A percentile compares a stretch with the other conserved stretches of the same genome.
Conservation (phyloP, 1,140 invertebrate species). For the Telenomus remus region DNA sequence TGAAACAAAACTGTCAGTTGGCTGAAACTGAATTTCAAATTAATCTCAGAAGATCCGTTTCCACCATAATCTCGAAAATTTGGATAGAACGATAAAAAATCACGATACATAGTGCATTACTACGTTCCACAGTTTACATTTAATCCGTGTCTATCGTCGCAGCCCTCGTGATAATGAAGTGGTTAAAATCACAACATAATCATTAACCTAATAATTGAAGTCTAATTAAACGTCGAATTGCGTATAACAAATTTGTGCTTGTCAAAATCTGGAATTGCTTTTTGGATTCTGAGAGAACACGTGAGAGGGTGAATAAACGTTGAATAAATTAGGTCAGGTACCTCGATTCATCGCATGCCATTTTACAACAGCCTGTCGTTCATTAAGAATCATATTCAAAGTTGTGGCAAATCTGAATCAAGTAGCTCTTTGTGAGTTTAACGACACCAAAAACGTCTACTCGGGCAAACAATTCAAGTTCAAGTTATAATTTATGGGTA, state of each 20-base stretch:
- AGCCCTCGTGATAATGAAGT: slow-evolving; percentile 27
- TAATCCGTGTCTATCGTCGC: slow-evolving; percentile 31
- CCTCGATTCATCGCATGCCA: slow-evolving; percentile 40
- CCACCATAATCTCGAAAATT: neutral
- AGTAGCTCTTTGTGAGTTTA: slow-evolving; percentile 21
- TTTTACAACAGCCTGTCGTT: slow-evolving; percentile 27
- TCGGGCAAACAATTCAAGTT: no score
- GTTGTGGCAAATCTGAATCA: slow-evolving; percentile 28
- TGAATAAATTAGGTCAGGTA: slow-evolving; percentile 54
- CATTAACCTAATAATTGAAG: slow-evolving; percentile 57
- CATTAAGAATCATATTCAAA: slow-evolving; percentile 51
- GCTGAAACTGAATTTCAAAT: no score
- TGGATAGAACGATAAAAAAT: slow-evolving; percentile 3
- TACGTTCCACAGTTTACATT: slow-evolving; percentile 23
- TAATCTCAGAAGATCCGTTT: no score
- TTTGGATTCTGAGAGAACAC: slow-evolving; percentile 28
- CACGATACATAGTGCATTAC: slow-evolving; percentile 17
- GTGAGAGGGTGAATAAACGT: slow-evolving; percentile 25
- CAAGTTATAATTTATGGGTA: no score
- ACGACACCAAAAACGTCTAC: neutral
- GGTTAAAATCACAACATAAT: slow-evolving; percentile 53
- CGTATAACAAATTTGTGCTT: slow-evolving; percentile 26
- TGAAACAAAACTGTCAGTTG: no score
- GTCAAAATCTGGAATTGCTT: slow-evolving; percentile 50
- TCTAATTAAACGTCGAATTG: slow-evolving; percentile 56